These are phyloP conservation scores for Fulica atra DNA, from an alignment of 2,113 vertebrate genomes.

Conservation along the genomic window DNA sequence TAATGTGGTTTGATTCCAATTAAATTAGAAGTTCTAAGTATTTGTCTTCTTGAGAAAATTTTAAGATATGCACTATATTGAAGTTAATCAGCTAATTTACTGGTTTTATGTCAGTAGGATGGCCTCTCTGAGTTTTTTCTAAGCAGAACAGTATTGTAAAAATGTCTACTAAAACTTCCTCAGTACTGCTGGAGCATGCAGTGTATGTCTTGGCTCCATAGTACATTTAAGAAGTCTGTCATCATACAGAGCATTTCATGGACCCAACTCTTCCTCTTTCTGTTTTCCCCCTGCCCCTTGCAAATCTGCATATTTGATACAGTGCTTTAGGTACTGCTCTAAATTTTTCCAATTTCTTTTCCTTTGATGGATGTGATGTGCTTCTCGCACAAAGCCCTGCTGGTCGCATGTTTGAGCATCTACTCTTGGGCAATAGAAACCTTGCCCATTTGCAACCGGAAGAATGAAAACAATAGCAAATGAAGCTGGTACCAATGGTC, in stretches of 20 bases:
- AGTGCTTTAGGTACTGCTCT: neutral
- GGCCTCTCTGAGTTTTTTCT: neutral
- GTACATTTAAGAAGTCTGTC: neutral
- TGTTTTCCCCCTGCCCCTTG: accelerated
- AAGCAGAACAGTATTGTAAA: neutral
- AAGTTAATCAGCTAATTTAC: neutral
- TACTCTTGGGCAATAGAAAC: neutral
- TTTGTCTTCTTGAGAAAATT: neutral
- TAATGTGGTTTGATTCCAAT: neutral
- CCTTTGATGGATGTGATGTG: neutral
- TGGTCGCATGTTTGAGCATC: neutral
- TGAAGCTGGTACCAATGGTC: neutral
- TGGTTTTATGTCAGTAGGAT: neutral
- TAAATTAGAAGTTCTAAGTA: neutral
- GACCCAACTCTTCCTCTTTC: neutral
- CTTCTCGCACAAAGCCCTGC: neutral
- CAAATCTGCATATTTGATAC: neutral
- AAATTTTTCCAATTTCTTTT: neutral
- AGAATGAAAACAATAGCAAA: neutral
- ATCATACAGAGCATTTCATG: neutral
- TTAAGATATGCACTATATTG: neutral
- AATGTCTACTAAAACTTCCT: neutral
- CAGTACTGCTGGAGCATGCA: neutral
- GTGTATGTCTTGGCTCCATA: neutral
- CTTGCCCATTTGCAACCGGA: neutral